Evolutionary conservation across 2,888 invertebrate genomes (phyloP), one percentile per base, ranked within the genome.

Genomic region (Ectobius pallidus): DNA sequence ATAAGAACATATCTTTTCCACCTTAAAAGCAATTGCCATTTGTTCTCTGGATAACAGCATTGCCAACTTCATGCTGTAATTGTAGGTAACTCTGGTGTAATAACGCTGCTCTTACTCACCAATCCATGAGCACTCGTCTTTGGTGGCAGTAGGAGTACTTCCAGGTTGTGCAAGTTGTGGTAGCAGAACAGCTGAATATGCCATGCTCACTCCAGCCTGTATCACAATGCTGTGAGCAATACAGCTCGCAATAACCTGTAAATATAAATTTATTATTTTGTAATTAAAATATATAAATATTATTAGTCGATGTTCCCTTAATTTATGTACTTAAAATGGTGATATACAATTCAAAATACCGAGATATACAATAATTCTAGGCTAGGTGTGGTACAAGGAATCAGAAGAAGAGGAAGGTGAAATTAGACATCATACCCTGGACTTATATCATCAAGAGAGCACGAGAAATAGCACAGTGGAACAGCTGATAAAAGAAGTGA

Each of bases 51-150:
- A n/a, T n/a, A n/a, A n/a, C n/a, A n/a, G n/a, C n/a, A n/a, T n/a
- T n/a, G n/a, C n/a, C n/a, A n/a, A n/a, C n/a, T n/a, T n/a, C n/a
- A n/a, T n/a, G n/a, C n/a, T n/a, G n/a, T n/a, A n/a, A n/a, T n/a
- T n/a, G n/a, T n/a, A n/a, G n/a, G n/a, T n/a, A n/a, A n/a, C n/a
- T n/a, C n/a, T n/a, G n/a, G n/a, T n/a, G n/a, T n/a, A n/a, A n/a
- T n/a, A n/a, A n/a, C n/a, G n/a, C n/a, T n/a, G n/a, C n/a, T n/a
- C n/a, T 30, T 30, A 58, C 58, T 79, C 80, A 87, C 88, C 87
- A 79, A 88, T 87, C 88, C 88, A 88, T 32, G 88, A 87, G 32
- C 83, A 85, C 78, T 87, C 81, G 32, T 82, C 81, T 73, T 82
- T 82, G 49, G 82, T 82, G 46, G 87, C 82, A 18, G 78, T 77